Base-by-base conservation (phyloP, 2,113 vertebrate genomes). In the Silurus glanis region DNA sequence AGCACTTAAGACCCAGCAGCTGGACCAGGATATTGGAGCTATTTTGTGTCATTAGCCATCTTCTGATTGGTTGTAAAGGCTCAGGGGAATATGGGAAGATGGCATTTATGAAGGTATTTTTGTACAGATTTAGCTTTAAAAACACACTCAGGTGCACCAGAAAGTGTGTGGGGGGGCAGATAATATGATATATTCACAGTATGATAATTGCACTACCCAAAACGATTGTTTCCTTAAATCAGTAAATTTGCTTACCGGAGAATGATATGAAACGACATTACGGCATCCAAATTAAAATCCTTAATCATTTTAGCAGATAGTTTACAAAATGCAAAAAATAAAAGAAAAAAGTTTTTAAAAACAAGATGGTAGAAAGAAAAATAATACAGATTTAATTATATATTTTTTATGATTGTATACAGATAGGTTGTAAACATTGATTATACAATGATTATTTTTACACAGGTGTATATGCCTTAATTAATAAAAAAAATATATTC, bases 41-140 rank as follows among this genome's bases (percentile, higher is more conserved):
- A 95, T 95, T 95, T 95, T 93, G 93, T 93, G 94, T 96, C 94
- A 95, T 96, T 94, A 95, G 93, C 93, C 91, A 91, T 92, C 93
- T 94, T 93, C 92, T 95, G 93, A 95, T 95, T 96, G 94, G 94
- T 93, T 94, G 93, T 92, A 94, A 93, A 25, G 93, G 93, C 93
- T 93, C 67, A 88, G 93, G 94, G 91, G 92, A 80, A 92, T 92
- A 89, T 92, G 89, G 90, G 90, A 92, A 25, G 90, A 92, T 90
- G 92, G 93, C 93, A 94, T 94, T 94, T 93, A 87, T 94, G 47
- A 66, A 62, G 79, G 79, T 79, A 82, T 58, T n/a, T 55, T 86
- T 82, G 37, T 37, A 82, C 85, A 61, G 78, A 69, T 82, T 82
- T 58, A 6, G 10, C 78, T 59, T 66, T 56, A 69, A 56, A 85